Evolutionary conservation across 2,888 invertebrate species (phyloP).

Genomic region (Odontocerum albicorne): DNA sequence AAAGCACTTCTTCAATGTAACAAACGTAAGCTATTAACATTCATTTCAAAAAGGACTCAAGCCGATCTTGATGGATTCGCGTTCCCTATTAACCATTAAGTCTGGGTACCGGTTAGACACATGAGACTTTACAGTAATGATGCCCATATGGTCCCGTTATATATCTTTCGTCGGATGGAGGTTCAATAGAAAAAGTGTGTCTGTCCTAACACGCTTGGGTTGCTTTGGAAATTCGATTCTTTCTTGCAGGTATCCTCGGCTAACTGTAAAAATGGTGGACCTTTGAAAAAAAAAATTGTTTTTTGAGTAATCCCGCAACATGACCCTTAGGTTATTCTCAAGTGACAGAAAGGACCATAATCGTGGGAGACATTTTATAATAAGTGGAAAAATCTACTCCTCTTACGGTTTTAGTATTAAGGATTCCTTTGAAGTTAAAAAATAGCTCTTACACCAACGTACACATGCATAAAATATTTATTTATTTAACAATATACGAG

Average conservation of each 20-base stretch:
- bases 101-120: slow-evolving; percentile 8
- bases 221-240: slow-evolving; percentile 27
- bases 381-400: too few relatives aligned
- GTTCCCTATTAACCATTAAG: too few relatives aligned
- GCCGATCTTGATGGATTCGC: too few relatives aligned
- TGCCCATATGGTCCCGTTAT: slow-evolving; percentile 29
- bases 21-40: too few relatives aligned
- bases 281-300: neutral
- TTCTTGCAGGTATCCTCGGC: slow-evolving; percentile 14
- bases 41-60: too few relatives aligned
- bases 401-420: too few relatives aligned
- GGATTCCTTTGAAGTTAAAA: too few relatives aligned
- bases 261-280: slow-evolving; percentile 12
- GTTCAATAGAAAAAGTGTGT: neutral
- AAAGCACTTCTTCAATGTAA: too few relatives aligned
- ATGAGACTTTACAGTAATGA: slow-evolving; percentile 27
- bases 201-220: slow-evolving; percentile 16
- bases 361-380: neutral
- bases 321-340: neutral
- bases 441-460: too few relatives aligned
- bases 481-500: too few relatives aligned
- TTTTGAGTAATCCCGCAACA: slow-evolving; percentile 5
- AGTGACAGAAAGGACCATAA: neutral
- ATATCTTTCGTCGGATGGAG: neutral
- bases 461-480: too few relatives aligned